phyloP scores from a whole-genome alignment of 2,797 vertebrate genomes.

The Phataginus tetradactyla region DNA sequence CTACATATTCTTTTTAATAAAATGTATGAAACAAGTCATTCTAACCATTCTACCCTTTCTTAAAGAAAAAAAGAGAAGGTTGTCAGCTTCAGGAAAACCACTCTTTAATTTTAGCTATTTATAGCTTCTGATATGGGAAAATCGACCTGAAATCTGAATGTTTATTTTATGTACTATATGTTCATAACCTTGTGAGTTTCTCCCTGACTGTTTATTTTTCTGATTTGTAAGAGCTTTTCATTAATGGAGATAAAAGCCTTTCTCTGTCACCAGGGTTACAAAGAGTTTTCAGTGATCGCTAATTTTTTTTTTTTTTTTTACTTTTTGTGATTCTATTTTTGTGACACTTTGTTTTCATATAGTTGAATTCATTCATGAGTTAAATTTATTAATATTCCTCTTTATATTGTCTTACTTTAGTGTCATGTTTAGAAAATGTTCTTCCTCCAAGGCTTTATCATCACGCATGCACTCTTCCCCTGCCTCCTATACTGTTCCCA shows the following conservation, averaged over 20 bases:
- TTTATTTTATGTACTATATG: neutral
- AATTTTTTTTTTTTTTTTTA: neutral
- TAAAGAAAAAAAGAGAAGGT: neutral
- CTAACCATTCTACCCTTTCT: neutral
- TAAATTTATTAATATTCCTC: neutral
- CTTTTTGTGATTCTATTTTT: neutral
- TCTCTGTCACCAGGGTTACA: neutral
- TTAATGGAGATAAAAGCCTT: neutral
- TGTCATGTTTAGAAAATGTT: neutral
- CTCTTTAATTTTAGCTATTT: neutral
- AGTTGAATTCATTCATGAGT: neutral
- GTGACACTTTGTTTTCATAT: neutral
- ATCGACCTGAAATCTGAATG: neutral
- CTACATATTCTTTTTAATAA: neutral
- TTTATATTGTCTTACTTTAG: neutral
- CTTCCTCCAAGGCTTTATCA: neutral
- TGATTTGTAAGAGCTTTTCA: neutral
- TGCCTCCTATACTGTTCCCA: fast-evolving
- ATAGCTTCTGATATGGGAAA: neutral
- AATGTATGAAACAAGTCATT: neutral
- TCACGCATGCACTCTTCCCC: neutral
- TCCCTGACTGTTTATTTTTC: neutral
- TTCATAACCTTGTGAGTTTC: neutral
- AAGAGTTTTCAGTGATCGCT: neutral
- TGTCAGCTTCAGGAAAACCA: neutral